Evolutionary conservation across 1,140 invertebrate species (phyloP).

Genomic region (Phymastichus coffea): DNA sequence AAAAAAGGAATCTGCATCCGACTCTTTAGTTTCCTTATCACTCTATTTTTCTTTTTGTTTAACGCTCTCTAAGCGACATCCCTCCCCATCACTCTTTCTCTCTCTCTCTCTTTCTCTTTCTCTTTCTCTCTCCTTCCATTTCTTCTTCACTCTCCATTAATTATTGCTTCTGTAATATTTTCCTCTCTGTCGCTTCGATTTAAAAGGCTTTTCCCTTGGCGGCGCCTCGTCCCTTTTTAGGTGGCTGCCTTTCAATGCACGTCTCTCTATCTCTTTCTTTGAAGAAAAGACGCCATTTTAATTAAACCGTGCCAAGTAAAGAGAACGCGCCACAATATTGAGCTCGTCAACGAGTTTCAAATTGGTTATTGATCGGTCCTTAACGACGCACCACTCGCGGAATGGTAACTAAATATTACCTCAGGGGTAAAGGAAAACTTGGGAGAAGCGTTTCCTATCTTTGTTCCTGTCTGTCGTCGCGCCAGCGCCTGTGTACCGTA

Average conservation of each 20-base stretch:
- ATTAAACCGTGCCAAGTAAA: conserved; percentile 32
- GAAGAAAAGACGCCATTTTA: conserved; percentile 29
- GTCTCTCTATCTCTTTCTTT: background rate
- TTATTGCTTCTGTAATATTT: conserved; percentile 14
- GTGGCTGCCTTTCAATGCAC: conserved; percentile 16
- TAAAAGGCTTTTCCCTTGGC: conserved; percentile 4
- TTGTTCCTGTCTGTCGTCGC: background rate
- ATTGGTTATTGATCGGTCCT: conserved; percentile 33
- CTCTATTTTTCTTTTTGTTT: background rate
- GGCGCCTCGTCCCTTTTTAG: background rate
- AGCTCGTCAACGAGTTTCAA: conserved; percentile 29
- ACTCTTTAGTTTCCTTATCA: background rate
- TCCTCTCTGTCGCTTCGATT: background rate
- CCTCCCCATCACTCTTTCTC: background rate
- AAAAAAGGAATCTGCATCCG: background rate
- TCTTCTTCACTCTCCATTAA: background rate
- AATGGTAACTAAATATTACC: conserved; percentile 21
- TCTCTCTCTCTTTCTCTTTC: background rate
- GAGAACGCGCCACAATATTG: no score
- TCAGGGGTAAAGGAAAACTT: background rate
- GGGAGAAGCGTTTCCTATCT: no score
- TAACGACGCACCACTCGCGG: background rate
- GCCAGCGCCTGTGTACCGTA: no score
- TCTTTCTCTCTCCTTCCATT: background rate
- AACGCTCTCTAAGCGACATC: background rate